Evolutionary conservation across 2,888 invertebrate species (phyloP).

Genomic region (Mesochorus sp.): DNA sequence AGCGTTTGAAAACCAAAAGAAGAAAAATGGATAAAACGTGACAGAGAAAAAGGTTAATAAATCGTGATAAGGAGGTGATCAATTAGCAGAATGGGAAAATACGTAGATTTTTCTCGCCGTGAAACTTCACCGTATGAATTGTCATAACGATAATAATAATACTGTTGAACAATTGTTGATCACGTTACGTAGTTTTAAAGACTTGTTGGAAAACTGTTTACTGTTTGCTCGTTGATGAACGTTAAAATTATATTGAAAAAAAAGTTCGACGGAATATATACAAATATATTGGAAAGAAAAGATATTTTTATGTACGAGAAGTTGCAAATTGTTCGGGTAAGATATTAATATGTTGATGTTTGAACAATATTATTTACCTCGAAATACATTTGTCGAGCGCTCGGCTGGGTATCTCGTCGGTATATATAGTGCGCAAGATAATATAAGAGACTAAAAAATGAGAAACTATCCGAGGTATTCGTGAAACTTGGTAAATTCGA

Average conservation of each 20-base stretch:
- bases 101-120: conserved; percentile 7
- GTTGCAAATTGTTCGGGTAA: conserved; percentile 11
- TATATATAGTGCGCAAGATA: no score
- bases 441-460: neutral
- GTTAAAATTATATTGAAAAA: conserved; percentile 10
- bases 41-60: neutral
- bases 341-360: neutral
- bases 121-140: neutral
- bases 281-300: neutral
- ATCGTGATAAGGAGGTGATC: conserved; percentile 2
- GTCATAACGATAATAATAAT: neutral
- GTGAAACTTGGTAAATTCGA: neutral
- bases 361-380: neutral
- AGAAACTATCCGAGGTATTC: neutral
- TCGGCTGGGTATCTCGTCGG: neutral
- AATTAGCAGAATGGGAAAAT: neutral
- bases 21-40: no score
- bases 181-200: conserved; percentile 40
- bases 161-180: conserved; percentile 50
- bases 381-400: neutral
- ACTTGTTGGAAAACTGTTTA: conserved; percentile 32
- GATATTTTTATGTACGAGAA: neutral
- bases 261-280: neutral
- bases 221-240: conserved; percentile 30
- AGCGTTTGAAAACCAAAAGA: no score